phyloP scores from a whole-genome alignment of 1,140 invertebrate genomes.

The Yoshiicerus persimilis region DNA sequence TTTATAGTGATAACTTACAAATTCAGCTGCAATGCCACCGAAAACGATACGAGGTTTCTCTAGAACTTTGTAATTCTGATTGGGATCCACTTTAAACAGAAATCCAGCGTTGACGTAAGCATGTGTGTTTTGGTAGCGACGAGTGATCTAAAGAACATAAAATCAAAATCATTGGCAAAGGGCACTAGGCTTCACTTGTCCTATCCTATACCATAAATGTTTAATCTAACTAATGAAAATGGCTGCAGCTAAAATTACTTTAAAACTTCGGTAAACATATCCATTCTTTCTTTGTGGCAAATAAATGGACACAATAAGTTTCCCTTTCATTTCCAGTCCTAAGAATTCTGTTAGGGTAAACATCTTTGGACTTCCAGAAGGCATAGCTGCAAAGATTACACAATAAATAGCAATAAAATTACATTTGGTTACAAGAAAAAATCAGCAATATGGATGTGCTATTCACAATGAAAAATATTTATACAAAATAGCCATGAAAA shows the following conservation, averaged over 20 bases:
- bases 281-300: not conserved
- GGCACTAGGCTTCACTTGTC: no score
- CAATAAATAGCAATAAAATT: no score
- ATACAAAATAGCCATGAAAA: no score
- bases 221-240: no score
- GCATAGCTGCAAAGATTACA: not conserved
- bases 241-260: no score
- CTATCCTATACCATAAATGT: no score
- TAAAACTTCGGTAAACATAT: slow-evolving; percentile 5
- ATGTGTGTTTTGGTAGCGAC: slow-evolving; percentile 75
- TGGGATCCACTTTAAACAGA: slow-evolving; percentile 62
- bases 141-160: slow-evolving; percentile 74
- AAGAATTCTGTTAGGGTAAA: not conserved
- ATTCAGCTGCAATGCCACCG: slow-evolving; percentile 68
- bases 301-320: not conserved
- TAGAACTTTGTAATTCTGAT: slow-evolving; percentile 52
- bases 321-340: not conserved
- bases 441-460: no score
- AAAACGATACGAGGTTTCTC: slow-evolving; percentile 62
- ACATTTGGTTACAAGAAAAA: no score
- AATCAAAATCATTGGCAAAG: no score
- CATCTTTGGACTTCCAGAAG: slow-evolving; percentile 34
- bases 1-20: slow-evolving; percentile 59
- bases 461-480: no score
- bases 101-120: slow-evolving; percentile 65